phyloP scores from a whole-genome alignment of 2,888 invertebrate genomes.

The Limulus polyphemus region DNA sequence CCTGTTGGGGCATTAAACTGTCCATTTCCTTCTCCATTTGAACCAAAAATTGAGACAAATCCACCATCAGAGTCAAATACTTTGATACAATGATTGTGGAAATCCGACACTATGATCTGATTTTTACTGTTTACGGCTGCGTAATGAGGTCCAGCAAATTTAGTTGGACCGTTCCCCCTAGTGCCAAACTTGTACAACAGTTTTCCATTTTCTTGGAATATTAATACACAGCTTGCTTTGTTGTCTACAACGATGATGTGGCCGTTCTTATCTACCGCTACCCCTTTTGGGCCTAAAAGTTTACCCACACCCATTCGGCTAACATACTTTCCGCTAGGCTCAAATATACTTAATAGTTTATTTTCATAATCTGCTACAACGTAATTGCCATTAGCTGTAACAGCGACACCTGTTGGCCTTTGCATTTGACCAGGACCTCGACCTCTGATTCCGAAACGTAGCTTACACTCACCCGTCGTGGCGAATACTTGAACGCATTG shows the following conservation, averaged over 20 bases:
- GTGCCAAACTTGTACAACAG: constrained; percentile 39
- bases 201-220: constrained; percentile 39
- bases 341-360: constrained; percentile 42
- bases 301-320: constrained; percentile 41
- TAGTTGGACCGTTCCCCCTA: constrained; percentile 39
- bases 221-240: constrained; percentile 39
- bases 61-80: constrained; percentile 39
- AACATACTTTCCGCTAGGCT: constrained; percentile 41
- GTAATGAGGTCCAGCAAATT: constrained; percentile 46
- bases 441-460: constrained; percentile 38
- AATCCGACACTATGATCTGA: constrained; percentile 43
- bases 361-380: constrained; percentile 45
- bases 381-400: constrained; percentile 40
- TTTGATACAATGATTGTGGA: constrained; percentile 45
- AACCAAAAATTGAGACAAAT: constrained; percentile 37
- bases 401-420: constrained; percentile 43
- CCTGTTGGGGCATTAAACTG: constrained; percentile 46
- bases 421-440: constrained; percentile 42
- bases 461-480: constrained; percentile 38
- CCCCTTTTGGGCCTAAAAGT: constrained; percentile 43
- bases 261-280: constrained; percentile 40
- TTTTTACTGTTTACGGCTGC: constrained; percentile 41
- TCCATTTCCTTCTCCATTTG: constrained; percentile 27
- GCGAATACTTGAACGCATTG: constrained; percentile 39
- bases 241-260: constrained; percentile 44